Base-by-base conservation (phyloP, 1,140 invertebrate genomes). In the Zaprionus nigranus region DNA sequence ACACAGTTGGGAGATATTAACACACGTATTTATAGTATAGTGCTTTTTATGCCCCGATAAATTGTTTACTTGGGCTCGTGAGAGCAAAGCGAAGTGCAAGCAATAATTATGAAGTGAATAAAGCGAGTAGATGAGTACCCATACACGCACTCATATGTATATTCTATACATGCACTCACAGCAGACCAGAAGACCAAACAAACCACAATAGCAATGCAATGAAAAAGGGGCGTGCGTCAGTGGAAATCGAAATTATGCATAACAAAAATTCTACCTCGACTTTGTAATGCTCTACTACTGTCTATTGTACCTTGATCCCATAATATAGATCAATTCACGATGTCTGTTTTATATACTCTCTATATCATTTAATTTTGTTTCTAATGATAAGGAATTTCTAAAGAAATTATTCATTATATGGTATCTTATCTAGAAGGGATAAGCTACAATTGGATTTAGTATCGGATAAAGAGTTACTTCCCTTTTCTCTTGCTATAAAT, bases 211-310 rank as follows among this genome's bases (percentile, higher is more conserved):
- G 6, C 9, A 49, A 49, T 49, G n/a, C 46, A 51, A 22, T 12
- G 58, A 70, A 75, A 64, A 59, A 43, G 56, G 73, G 73, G 73
- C 60, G 67, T 70, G 66, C 59, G 60, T 75, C 66, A 64, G 58
- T 51, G 46, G 5, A 46, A 51, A 51, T 24, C 46, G 46, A 46
- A 46, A 17, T 13, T 3, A 22, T 20, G 46, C 20, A 2, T 51
- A 22, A 0, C 1, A 2, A 1, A 13, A 4, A 12, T 11, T 3
- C 15, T 7, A 57, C 6, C 11, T 13, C 17, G 63, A 57, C 63
- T 28, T n/a, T 12, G 12, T 5, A 11, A 57, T 57, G 56, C 63
- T 17, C 63, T 66, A 54, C 13, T 24, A 7, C 1, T 11, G 5
- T 15, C 36, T 38, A 4, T 13, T 43, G 36, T 17, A 56, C 51